Evolutionary conservation across 1,140 invertebrate species (phyloP).

Genomic region (Apolygus lucorum): DNA sequence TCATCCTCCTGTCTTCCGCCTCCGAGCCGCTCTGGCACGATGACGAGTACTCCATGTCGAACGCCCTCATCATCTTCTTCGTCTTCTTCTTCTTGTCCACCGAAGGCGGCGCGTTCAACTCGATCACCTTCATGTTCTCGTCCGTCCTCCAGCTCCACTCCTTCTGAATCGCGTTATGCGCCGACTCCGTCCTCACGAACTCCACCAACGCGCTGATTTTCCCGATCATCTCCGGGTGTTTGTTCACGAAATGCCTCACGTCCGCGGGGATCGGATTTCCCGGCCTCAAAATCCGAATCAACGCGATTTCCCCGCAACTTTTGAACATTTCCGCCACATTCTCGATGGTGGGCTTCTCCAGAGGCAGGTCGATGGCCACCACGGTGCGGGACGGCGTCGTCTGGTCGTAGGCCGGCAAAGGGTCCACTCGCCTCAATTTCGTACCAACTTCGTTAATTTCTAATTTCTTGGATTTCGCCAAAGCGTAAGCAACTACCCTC

Average conservation of each 20-base stretch:
- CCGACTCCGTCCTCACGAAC: slow-evolving; percentile 77
- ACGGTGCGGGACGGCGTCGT: slow-evolving; percentile 82
- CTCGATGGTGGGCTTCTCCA: slow-evolving; percentile 76
- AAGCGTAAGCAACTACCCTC: slow-evolving; percentile 76
- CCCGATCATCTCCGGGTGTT: slow-evolving; percentile 75
- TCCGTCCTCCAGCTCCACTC: slow-evolving; percentile 42
- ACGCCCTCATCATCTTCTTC: slow-evolving; percentile 37
- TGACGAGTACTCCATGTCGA: slow-evolving; percentile 42
- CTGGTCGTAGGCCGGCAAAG: slow-evolving; percentile 81
- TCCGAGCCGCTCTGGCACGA: slow-evolving; percentile 60
- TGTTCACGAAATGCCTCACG: slow-evolving; percentile 78
- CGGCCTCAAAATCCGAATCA: slow-evolving; percentile 74
- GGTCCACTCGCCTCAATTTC: slow-evolving; percentile 75
- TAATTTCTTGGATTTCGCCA: slow-evolving; percentile 67
- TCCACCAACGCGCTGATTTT: slow-evolving; percentile 81
- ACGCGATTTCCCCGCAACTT: slow-evolving; percentile 75
- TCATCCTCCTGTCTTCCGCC: slow-evolving; percentile 47
- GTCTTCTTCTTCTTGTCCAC: slow-evolving; percentile 40
- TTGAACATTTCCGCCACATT: slow-evolving; percentile 79
- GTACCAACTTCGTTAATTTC: slow-evolving; percentile 85
- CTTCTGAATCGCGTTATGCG: slow-evolving; percentile 65
- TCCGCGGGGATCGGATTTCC: slow-evolving; percentile 80
- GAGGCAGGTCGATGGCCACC: slow-evolving; percentile 73
- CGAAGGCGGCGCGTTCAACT: slow-evolving; percentile 39
- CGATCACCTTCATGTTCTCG: slow-evolving; percentile 34